Base-by-base conservation (phyloP, 2,888 invertebrate genomes). In the Agriopis aurantiaria region DNA sequence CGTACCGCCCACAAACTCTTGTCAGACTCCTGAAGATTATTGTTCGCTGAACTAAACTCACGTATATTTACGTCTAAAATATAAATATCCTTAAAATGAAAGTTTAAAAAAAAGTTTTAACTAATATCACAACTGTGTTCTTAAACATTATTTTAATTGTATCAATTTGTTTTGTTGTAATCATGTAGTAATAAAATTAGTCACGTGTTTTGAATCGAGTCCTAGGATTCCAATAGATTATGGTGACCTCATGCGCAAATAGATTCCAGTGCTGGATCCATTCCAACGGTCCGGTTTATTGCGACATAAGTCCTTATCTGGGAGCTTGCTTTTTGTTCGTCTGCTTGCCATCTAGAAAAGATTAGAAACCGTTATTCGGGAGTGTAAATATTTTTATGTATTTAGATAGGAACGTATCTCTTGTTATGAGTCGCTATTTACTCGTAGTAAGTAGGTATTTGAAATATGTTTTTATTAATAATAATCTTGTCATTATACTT, bases 301-400 rank as follows among this genome's bases (percentile, higher is more conserved):
- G 82, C 85, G 74, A 79, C 83, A 86, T 89, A 89, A 90, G 90
- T 89, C 82, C 82, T 83, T 85, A 89, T 87, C 82, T 79, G 62
- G 61, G 72, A 69, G 75, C 73, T 68, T 71, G 73, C 74, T 78
- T 77, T 77, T 77, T 77, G 75, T 74, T 73, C 75, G 69, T 75
- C 70, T 65, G 62, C 64, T 65, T 68, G 74, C 75, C 73, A 77
- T 78, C 75, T 75, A 72, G 65, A 64, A 74, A 69, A 77, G 77
- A 79, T 78, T 77, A 79, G 75, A 75, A 76, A 70, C 70, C 71
- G 74, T 77, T 73, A 74, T 75, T 71, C 63, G 62, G 60, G 58
- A 62, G 53, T 73, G 70, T 74, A 72, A 74, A 77, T 73, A 73
- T 74, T 75, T 74, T 75, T 59, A 63, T 55, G 48, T 8, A n/a